These are phyloP conservation scores for Limnephilus marmoratus DNA, from an alignment of 2,888 invertebrate species.

Conservation along the genomic window DNA sequence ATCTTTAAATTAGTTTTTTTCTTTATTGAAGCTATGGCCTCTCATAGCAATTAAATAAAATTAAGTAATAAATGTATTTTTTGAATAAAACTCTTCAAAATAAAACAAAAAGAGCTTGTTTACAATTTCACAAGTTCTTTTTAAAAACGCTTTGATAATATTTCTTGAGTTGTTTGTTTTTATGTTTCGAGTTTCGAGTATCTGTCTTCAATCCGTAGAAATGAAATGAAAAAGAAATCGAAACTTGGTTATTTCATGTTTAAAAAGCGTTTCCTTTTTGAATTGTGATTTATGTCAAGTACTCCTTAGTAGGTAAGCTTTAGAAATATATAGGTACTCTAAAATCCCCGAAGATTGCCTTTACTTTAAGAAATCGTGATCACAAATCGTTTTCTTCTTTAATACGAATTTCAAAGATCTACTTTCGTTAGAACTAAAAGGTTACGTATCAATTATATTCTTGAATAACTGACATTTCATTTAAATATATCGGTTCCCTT, in stretches of 20 bases:
- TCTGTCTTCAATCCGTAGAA: background rate
- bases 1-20: too few relatives aligned
- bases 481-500: too few relatives aligned
- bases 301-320: background rate
- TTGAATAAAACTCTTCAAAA: too few relatives aligned
- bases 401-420: too few relatives aligned
- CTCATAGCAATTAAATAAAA: too few relatives aligned
- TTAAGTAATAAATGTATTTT: too few relatives aligned
- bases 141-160: background rate
- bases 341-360: background rate
- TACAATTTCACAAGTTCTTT: background rate
- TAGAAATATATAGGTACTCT: background rate
- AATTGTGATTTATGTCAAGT: background rate
- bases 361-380: background rate
- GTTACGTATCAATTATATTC: too few relatives aligned
- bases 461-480: too few relatives aligned
- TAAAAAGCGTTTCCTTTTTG: background rate
- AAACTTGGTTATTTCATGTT: background rate
- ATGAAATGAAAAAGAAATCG: background rate
- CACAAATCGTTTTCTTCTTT: too few relatives aligned
- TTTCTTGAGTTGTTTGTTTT: background rate
- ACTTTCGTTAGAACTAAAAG: too few relatives aligned
- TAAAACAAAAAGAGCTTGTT: background rate
- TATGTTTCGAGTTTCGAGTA: background rate
- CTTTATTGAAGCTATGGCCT: too few relatives aligned